Evolutionary conservation across 1,140 invertebrate genomes (phyloP).

Genomic region (Bombus waltoni): DNA sequence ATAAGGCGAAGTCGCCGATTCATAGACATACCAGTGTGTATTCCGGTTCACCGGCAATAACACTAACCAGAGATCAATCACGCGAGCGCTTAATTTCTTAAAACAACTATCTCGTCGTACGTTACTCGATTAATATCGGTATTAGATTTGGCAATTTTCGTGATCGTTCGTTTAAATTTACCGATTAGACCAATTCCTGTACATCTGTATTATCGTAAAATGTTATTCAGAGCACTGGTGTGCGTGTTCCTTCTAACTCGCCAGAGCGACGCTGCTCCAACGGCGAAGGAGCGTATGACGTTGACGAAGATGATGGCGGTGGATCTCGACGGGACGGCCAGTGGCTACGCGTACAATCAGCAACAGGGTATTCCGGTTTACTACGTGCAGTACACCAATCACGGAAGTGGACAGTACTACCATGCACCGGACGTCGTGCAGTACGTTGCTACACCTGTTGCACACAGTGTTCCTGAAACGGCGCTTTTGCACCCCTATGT

Average conservation of each 20-base stretch:
- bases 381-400: slow-evolving; percentile 77
- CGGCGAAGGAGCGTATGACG: slow-evolving; percentile 65
- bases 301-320: slow-evolving; percentile 74
- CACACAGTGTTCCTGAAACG: slow-evolving; percentile 50
- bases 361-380: slow-evolving; percentile 73
- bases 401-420: slow-evolving; percentile 70
- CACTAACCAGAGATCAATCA: slow-evolving; percentile 4
- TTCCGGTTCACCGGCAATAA: slow-evolving; percentile 24
- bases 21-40: slow-evolving; percentile 39
- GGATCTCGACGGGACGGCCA: slow-evolving; percentile 74
- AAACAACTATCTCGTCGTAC: no score
- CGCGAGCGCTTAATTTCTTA: not conserved
- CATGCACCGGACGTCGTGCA: slow-evolving; percentile 66
- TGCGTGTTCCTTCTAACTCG: slow-evolving; percentile 3
- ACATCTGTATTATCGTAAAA: not conserved
- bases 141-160: not conserved
- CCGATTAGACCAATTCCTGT: not conserved
- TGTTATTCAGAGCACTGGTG: not conserved
- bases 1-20: slow-evolving; percentile 55
- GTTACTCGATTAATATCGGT: no score
- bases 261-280: slow-evolving; percentile 7
- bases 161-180: not conserved
- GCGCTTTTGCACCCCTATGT: slow-evolving; percentile 48
- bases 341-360: slow-evolving; percentile 76
- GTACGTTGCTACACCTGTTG: slow-evolving; percentile 72